Base-by-base conservation (phyloP, 2,888 invertebrate species). In the Dolichomitus sp. region DNA sequence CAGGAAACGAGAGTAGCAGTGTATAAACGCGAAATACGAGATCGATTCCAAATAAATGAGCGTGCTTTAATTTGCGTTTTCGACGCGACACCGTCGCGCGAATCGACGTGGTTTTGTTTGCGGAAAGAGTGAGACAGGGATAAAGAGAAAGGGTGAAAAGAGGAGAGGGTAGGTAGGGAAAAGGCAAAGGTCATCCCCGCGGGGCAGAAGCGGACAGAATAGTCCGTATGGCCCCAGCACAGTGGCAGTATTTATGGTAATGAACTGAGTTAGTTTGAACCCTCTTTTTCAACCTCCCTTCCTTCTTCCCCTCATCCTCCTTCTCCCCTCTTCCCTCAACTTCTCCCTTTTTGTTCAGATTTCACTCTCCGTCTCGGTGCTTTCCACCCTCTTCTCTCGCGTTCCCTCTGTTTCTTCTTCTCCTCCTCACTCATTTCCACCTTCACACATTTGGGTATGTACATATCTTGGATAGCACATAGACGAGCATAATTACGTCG, bases 241-340 rank as follows among this genome's bases (percentile, higher is more conserved):
- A 17, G 37, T 81, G 78, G 81, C 79, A 90, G 90, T 92, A 91
- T 91, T 91, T 90, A 90, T 90, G 91, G 89, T 91, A 92, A 91
- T 91, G 90, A 91, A 91, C 89, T 83, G 86, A 88, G 88, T 87
- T 89, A 89, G 89, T 90, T 90, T 89, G 90, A 87, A 87, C 90
- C 88, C 84, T 84, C 85, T 84, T 86, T 87, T 85, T 75, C 80
- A 76, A 80, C 81, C 75, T 78, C 72, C 65, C 73, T 73, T 74
- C 33, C 52, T 9, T 70, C 72, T 72, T 82, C 59, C 50, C 63
- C 19, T 54, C 45, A 42, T 27, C 57, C 75, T 73, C 81, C 81
- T 30, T 73, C 80, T 72, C 57, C 68, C 52, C 48, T 68, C 65
- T 68, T 77, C 77, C 77, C 69, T 80, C 70, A 57, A 59, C 61